Evolutionary conservation across 2,113 vertebrate species (phyloP), one percentile per base, ranked within the genome.

Genomic region (Ciconia boyciana): DNA sequence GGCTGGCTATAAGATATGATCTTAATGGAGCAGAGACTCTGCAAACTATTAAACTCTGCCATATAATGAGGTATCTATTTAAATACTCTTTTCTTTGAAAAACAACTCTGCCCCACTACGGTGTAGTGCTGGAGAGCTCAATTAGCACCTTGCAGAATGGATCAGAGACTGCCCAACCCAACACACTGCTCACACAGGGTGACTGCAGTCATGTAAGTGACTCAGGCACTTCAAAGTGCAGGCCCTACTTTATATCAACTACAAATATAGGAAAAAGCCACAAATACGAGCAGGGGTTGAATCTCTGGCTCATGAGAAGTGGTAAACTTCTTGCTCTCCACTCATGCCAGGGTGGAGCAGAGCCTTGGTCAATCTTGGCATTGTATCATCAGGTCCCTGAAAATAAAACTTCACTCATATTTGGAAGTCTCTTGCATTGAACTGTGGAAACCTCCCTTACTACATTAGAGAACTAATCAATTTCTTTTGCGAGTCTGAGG

Each of bases 1-100:
- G 87, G 69, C 83, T 93, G 85, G 62, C 75, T 88, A 44, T 41
- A 93, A 96, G 93, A 97, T 92, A 95, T 2, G 52, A 94, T 97
- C 96, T 97, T 95, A 96, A 96, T 92, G 90, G 91, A 95, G 91
- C 85, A 97, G 85, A 95, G 92, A 92, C 92, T 97, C 86, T 91
- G 94, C 88, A 92, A 97, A 97, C 94, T 97, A 94, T 95, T 94
- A 95, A 90, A 92, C 95, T 97, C 91, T 87, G n/a, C 78, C 65
- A 83, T 85, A 93, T 94, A 97, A 96, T 94, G 87, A 96, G 84
- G 58, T n/a, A 90, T 80, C 92, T 94, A 96, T 92, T 96, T 92
- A 95, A 97, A 97, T 75, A 87, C 43, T 69, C 87, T 85, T 93
- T 91, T 89, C 41, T 90, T 91, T 80, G 54, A 92, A 91, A 94